These are phyloP conservation scores for Anthopleura sola DNA, from an alignment of 64 coral and sea anemone species.

Conservation along the genomic window DNA sequence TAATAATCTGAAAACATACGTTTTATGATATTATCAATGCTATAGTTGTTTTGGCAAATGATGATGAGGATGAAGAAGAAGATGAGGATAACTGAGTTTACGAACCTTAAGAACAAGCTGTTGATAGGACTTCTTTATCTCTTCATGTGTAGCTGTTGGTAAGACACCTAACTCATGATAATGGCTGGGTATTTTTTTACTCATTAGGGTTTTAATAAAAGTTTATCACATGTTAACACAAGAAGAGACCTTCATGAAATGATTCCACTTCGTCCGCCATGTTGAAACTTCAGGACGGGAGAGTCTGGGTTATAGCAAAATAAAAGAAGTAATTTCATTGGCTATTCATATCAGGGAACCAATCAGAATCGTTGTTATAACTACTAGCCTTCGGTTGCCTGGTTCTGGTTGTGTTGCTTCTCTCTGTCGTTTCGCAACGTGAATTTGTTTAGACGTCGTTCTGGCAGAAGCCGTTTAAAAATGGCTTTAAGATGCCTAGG, in stretches of 20 bases:
- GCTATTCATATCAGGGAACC: not conserved
- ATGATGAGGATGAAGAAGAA: not conserved
- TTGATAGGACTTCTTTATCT: conserved; percentile 92
- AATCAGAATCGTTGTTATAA: conserved; percentile 35
- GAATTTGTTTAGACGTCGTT: not conserved
- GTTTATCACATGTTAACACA: not conserved
- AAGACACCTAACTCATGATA: conserved; percentile 82
- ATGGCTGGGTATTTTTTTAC: conserved; percentile 13
- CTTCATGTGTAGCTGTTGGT: conserved; percentile 41
- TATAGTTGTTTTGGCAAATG: too few species aligned
- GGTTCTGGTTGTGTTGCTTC: not conserved
- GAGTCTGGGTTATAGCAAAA: conserved; percentile 11
- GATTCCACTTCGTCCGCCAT: conserved; percentile 7
- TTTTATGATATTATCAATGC: too few species aligned
- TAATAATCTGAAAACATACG: too few species aligned
- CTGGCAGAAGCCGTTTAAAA: not conserved
- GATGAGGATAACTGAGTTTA: not conserved
- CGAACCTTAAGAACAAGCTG: conserved; percentile 63
- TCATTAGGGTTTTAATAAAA: not conserved
- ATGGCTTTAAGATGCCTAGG: conserved; percentile 7
- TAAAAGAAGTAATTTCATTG: conserved; percentile 28
- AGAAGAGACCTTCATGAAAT: not conserved
- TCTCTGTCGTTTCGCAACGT: not conserved
- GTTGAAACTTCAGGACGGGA: not conserved
- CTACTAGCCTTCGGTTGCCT: too few species aligned